Evolutionary conservation across 2,888 invertebrate genomes (phyloP).

Genomic region (Phengaris alcon): DNA sequence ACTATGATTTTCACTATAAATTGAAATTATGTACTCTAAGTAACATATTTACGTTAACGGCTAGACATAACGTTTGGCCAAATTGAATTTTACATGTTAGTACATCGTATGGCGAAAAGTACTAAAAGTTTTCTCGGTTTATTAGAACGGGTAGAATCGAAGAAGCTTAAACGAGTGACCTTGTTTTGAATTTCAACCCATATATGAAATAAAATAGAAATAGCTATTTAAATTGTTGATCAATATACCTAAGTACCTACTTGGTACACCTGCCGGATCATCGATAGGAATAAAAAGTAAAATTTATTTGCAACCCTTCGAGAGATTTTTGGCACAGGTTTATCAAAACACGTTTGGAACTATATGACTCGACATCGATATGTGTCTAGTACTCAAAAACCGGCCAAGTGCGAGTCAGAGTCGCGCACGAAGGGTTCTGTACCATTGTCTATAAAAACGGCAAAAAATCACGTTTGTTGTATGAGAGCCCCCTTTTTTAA

Average conservation of each 20-base stretch:
- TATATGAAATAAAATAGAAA: not conserved
- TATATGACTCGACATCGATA: too few species aligned
- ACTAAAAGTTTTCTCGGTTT: too few species aligned
- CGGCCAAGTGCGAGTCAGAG: too few species aligned
- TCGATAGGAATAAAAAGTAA: too few species aligned
- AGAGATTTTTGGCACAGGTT: too few species aligned
- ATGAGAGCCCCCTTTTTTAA: too few species aligned
- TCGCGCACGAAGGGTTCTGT: too few species aligned
- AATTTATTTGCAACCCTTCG: too few species aligned
- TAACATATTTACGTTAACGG: constrained; percentile 22
- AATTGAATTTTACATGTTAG: constrained; percentile 20
- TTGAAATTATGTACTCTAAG: constrained; percentile 24
- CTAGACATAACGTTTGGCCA: constrained; percentile 26
- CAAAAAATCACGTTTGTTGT: too few species aligned
- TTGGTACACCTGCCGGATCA: not conserved
- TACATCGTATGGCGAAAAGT: not conserved
- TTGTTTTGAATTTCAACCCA: not conserved
- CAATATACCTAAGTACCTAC: not conserved
- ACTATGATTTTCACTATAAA: constrained; percentile 27
- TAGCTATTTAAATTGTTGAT: not conserved
- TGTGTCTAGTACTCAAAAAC: too few species aligned
- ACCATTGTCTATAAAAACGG: too few species aligned
- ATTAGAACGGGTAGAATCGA: not conserved
- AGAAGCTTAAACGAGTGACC: not conserved
- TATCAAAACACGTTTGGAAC: too few species aligned